Conservation (phyloP, 2,113 vertebrate genomes). For the Indicator indicator region DNA sequence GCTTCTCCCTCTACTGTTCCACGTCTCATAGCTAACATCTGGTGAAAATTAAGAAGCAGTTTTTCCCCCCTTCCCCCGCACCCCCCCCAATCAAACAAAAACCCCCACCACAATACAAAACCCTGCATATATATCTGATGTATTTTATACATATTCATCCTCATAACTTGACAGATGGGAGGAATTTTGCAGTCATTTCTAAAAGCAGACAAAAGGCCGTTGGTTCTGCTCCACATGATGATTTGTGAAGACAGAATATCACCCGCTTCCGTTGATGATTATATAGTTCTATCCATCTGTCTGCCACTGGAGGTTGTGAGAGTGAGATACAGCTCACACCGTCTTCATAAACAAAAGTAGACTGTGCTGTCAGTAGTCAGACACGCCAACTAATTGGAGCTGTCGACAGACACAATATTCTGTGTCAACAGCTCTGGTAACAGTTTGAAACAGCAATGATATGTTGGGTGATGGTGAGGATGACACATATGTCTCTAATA, state of each 20-base stretch:
- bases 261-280: constrained; percentile 82
- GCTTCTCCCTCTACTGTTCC: constrained; percentile 48
- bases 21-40: constrained; percentile 45
- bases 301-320: constrained; percentile 82
- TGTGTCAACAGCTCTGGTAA: constrained; percentile 84
- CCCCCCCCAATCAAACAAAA: constrained; percentile 26
- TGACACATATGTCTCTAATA: constrained; percentile 84
- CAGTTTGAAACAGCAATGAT: constrained; percentile 87
- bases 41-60: constrained; percentile 50
- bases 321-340: constrained; percentile 81
- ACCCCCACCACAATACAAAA: constrained; percentile 25
- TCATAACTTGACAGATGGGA: constrained; percentile 83
- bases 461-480: constrained; percentile 84
- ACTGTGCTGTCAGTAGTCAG: constrained; percentile 85
- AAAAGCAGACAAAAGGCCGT: constrained; percentile 82
- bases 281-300: constrained; percentile 85
- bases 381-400: constrained; percentile 86
- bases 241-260: constrained; percentile 83
- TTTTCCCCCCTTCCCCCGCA: neutral
- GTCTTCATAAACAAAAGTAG: constrained; percentile 85
- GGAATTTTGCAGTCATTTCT: constrained; percentile 78
- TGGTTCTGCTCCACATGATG: constrained; percentile 77
- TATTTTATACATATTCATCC: constrained; percentile 76
- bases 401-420: constrained; percentile 88
- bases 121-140: constrained; percentile 52